These are phyloP conservation scores for Nematopogon swammerdamellus DNA, from an alignment of 2,888 invertebrate genomes.

Conservation along the genomic window DNA sequence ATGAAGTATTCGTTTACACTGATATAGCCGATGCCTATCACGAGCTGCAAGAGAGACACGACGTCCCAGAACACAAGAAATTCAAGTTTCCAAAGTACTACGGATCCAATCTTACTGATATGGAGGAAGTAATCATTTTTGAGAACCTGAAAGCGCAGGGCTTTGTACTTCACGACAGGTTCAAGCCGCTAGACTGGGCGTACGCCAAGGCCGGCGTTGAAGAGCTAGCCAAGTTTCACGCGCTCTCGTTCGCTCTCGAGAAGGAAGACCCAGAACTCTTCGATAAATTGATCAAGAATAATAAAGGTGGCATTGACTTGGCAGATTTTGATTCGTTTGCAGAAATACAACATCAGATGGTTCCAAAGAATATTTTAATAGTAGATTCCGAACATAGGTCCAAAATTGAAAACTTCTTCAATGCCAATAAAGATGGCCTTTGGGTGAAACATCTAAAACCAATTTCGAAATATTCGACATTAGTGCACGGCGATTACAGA, in stretches of 20 bases:
- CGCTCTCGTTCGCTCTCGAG: conserved; percentile 28
- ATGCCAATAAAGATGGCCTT: background rate
- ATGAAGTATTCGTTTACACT: conserved; percentile 13
- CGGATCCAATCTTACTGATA: conserved; percentile 15
- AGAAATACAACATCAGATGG: background rate
- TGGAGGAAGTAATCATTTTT: conserved; percentile 24
- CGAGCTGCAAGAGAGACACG: conserved; percentile 16
- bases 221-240: conserved; percentile 28
- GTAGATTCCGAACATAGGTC: background rate
- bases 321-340: background rate
- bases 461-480: conserved; percentile 9
- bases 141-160: conserved; percentile 24
- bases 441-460: background rate
- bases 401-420: background rate
- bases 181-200: conserved; percentile 22
- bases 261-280: conserved; percentile 24
- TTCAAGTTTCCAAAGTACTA: conserved; percentile 21
- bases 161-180: conserved; percentile 17
- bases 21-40: conserved; percentile 13
- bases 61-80: conserved; percentile 15
- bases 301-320: too few relatives aligned
- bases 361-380: background rate
- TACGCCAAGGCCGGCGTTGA: conserved; percentile 21
- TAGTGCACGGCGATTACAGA: conserved; percentile 24
- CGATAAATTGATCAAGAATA: background rate